Evolutionary conservation across 1,140 invertebrate species (phyloP).

Genomic region (Tigriopus japonicus): DNA sequence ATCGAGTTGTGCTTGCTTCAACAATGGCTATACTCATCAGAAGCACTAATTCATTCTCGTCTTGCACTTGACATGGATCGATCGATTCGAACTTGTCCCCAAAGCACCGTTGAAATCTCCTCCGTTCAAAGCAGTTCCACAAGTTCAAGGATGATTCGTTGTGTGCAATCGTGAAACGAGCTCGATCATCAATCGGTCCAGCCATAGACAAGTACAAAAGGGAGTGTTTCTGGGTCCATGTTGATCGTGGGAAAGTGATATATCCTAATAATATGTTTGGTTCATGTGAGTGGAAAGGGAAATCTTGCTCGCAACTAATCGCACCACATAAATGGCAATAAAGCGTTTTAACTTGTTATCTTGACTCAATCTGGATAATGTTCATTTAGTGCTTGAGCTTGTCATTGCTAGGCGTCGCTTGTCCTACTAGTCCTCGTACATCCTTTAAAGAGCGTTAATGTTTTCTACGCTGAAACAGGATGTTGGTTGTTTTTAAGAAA

Average conservation of each 20-base stretch:
- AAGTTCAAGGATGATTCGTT: background rate
- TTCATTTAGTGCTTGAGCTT: too few relatives aligned
- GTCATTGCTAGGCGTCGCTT: too few relatives aligned
- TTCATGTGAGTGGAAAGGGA: background rate
- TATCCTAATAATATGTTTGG: background rate
- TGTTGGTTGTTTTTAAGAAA: too few relatives aligned
- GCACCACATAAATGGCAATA: background rate
- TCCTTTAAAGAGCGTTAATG: too few relatives aligned
- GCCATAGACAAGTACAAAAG: background rate
- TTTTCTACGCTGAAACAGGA: too few relatives aligned
- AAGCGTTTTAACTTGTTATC: background rate
- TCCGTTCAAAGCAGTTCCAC: background rate
- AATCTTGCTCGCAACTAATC: background rate
- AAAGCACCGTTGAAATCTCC: background rate
- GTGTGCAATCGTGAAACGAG: background rate
- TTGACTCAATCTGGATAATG: too few relatives aligned
- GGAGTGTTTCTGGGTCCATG: background rate
- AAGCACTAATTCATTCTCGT: background rate
- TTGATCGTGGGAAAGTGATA: background rate
- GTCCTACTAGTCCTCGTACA: too few relatives aligned
- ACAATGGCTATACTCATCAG: constrained; percentile 17
- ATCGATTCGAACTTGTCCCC: too few relatives aligned
- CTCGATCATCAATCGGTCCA: background rate
- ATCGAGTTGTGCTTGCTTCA: constrained; percentile 20
- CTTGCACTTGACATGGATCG: background rate